Evolutionary conservation across 1,140 invertebrate species (phyloP), one percentile per base, ranked within the genome.

Genomic region (Brachionus sp.): DNA sequence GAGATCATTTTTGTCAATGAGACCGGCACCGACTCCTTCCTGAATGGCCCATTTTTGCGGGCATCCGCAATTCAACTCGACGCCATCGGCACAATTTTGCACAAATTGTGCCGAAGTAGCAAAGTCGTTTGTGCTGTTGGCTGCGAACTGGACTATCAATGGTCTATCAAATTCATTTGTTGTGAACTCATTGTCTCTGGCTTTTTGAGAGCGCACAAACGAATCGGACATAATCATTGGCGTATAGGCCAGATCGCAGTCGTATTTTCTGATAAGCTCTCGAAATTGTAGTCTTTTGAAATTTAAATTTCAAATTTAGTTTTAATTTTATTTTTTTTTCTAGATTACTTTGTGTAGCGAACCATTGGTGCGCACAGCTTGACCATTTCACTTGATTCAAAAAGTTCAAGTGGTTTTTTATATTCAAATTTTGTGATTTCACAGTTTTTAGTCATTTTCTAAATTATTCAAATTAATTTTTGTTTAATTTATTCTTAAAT

Each of bases 61-160:
- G 86, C 97, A 98, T 7, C 97, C 96, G 91, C 96, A 98, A 87
- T 98, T 98, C 39, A 98, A 89, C 90, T 98, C 96, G 2, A 96
- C 93, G 25, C 96, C 96, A 91, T 95, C 93, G 68, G 92, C 92
- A 90, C 93, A 92, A 90, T 93, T 92, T 85, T 92, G 92, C 62
- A 97, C 92, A 84, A 97, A 89, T 90, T 94, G 92, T 16, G 95
- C 91, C 57, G 95, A 95, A 85, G 91, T 90, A 5, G 94, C 91
- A 90, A 98, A 96, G 87, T 97, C 95, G 84, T 92, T 87, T 0
- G 92, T 88, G 87, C 92, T 93, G 85, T 94, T 95, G 5, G 96
- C 94, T 44, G 95, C 96, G 93, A 98, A 98, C 88, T 98, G 97
- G 9, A 94, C 94, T 85, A 98, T 92, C 29, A 98, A 86, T 5